Conservation (phyloP, 2,888 invertebrate genomes). For the Iselma pallidipennis region DNA sequence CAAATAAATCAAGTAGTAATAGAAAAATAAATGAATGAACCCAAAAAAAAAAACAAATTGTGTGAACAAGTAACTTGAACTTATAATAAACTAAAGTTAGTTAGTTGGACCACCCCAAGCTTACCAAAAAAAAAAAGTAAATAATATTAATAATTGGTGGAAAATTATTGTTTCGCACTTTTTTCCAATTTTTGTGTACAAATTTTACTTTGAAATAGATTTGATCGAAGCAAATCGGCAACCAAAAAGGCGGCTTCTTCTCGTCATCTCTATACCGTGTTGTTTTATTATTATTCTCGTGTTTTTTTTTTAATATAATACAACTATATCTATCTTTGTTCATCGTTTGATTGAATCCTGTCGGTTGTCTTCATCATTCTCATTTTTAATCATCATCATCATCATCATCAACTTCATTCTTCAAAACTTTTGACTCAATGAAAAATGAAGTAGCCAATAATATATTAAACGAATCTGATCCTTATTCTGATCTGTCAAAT, state of each 20-base stretch:
- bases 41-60: not conserved
- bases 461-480: constrained; percentile 23
- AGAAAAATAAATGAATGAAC: not conserved
- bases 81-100: too few species aligned
- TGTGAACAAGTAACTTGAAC: not conserved
- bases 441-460: constrained; percentile 50
- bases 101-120: not conserved
- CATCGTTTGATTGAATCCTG: too few species aligned
- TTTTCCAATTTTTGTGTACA: too few species aligned
- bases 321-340: not conserved
- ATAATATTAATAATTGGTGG: too few species aligned
- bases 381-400: not conserved
- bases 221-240: not conserved
- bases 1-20: too few species aligned
- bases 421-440: constrained; percentile 47
- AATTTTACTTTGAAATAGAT: too few species aligned
- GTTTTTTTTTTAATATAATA: not conserved
- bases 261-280: not conserved
- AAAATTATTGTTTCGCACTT: too few species aligned
- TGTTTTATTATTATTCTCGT: not conserved
- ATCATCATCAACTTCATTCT: constrained; percentile 35
- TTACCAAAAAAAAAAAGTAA: not conserved
- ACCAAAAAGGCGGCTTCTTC: not conserved
- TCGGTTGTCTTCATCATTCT: too few species aligned
- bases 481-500: constrained; percentile 14